A percentile compares a stretch with the other conserved stretches of the same genome.
Conservation (phyloP, 2,888 invertebrate genomes). For the Drosophila borealis region DNA sequence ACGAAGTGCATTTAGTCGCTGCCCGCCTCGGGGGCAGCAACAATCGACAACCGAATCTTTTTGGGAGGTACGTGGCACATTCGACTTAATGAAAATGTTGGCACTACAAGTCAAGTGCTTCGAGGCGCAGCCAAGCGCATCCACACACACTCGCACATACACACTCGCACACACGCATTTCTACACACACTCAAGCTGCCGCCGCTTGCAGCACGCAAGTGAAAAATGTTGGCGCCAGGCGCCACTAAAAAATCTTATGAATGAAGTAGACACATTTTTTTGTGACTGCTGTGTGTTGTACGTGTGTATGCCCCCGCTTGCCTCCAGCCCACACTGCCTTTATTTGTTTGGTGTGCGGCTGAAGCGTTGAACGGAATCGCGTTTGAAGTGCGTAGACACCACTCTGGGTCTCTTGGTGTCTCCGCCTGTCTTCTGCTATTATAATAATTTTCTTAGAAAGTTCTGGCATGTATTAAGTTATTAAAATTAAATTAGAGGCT, state of each 20-base stretch:
- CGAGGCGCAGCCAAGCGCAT: conserved; percentile 77
- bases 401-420: conserved; percentile 12
- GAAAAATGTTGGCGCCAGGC: conserved; percentile 81
- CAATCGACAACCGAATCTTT: conserved; percentile 37
- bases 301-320: conserved; percentile 6
- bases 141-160: conserved; percentile 32
- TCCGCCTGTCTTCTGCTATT: conserved; percentile 46
- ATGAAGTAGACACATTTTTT: conserved; percentile 78
- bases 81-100: conserved; percentile 84
- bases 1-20: conserved; percentile 66
- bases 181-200: conserved; percentile 35
- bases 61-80: conserved; percentile 67
- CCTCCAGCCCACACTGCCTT: background rate
- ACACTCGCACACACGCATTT: conserved; percentile 21
- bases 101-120: conserved; percentile 83
- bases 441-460: conserved; percentile 63
- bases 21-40: conserved; percentile 11
- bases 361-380: conserved; percentile 60
- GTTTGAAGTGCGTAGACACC: conserved; percentile 45
- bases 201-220: conserved; percentile 73
- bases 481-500: conserved; percentile 68
- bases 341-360: conserved; percentile 42
- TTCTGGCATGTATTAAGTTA: conserved; percentile 72
- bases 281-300: conserved; percentile 21
- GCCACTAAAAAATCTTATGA: conserved; percentile 81